Conservation (phyloP, 92 coral and sea anemone species). For the Parazoanthus atlanticus region DNA sequence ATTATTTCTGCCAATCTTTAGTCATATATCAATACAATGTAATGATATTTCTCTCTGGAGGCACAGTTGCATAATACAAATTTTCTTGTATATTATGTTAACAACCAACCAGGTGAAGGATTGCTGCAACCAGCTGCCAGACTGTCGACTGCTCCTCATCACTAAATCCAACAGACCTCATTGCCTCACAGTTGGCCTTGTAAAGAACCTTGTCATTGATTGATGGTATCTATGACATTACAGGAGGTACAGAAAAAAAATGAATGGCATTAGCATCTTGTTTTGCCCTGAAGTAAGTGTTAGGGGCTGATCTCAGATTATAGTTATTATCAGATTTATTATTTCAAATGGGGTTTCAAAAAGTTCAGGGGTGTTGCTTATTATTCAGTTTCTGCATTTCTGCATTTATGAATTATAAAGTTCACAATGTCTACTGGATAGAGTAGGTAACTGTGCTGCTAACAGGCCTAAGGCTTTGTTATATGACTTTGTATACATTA, state of each 20-base stretch:
- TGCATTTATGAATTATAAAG: no score
- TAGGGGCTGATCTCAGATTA: no score
- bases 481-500: no score
- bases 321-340: no score
- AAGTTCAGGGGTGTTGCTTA: no score
- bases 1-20: not conserved
- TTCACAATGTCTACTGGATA: no score
- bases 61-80: not conserved
- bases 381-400: no score
- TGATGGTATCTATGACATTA: constrained; percentile 58
- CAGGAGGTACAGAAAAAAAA: no score
- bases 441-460: no score
- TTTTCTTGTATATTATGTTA: not conserved
- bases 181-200: constrained; percentile 83
- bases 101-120: constrained; percentile 82
- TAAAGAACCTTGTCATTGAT: constrained; percentile 82
- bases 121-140: constrained; percentile 93
- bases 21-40: not conserved
- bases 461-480: no score
- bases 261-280: not conserved
- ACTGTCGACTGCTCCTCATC: constrained; percentile 81
- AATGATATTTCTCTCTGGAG: not conserved
- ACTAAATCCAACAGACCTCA: constrained; percentile 86
- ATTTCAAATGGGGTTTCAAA: no score
- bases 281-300: no score